Conservation (phyloP, 2,113 vertebrate genomes). For the Mugil cephalus region DNA sequence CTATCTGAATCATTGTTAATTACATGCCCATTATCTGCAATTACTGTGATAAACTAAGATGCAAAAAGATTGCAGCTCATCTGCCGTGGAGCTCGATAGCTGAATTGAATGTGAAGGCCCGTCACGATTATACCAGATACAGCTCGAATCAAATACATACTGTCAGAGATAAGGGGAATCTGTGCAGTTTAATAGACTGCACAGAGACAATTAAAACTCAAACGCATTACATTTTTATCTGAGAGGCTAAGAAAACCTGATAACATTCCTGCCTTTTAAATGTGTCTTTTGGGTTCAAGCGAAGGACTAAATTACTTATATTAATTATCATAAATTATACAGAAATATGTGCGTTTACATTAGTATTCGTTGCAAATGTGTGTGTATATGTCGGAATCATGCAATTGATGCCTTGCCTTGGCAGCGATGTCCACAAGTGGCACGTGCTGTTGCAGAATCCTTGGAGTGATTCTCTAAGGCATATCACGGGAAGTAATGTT, state of each 20-base stretch:
- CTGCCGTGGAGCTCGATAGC: background rate
- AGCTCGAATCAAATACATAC: constrained; percentile 15
- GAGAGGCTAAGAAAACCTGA: background rate
- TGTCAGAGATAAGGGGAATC: background rate
- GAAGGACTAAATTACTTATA: too few species aligned
- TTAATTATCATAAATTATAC: too few species aligned
- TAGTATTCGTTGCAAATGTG: too few species aligned
- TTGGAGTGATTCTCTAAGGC: too few species aligned
- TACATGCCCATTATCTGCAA: constrained; percentile 26
- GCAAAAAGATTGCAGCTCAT: constrained; percentile 4
- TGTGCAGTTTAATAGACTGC: background rate
- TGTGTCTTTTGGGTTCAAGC: background rate
- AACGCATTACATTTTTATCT: constrained; percentile 7
- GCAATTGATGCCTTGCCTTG: too few species aligned
- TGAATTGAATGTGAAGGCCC: constrained; percentile 18
- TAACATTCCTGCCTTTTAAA: background rate
- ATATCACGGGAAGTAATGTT: too few species aligned
- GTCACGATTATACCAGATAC: background rate
- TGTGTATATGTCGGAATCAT: too few species aligned
- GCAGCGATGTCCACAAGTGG: too few species aligned
- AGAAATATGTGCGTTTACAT: too few species aligned
- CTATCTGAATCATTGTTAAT: constrained; percentile 21
- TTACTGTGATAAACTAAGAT: constrained; percentile 31
- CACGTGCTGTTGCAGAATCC: too few species aligned
- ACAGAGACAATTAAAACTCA: constrained; percentile 11